Evolutionary conservation across 2,888 invertebrate genomes (phyloP).

Genomic region (Brenthis ino): DNA sequence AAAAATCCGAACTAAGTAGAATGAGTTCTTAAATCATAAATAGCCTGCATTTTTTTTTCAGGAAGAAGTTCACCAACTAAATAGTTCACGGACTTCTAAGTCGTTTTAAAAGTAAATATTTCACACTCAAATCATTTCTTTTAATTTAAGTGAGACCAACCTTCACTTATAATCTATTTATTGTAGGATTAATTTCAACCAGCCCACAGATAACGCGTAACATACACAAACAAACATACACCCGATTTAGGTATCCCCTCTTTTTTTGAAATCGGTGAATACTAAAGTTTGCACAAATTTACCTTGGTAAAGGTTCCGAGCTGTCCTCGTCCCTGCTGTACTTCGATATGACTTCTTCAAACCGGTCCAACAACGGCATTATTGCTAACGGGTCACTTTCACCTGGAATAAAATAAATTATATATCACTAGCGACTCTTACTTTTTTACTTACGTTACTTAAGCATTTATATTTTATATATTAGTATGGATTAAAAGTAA

Average conservation of each 20-base stretch:
- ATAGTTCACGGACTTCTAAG: too few species aligned
- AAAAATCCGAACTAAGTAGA: too few species aligned
- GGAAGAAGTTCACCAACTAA: too few species aligned
- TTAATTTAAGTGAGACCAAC: too few species aligned
- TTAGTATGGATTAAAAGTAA: too few species aligned
- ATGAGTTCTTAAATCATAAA: too few species aligned
- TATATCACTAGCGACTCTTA: background rate
- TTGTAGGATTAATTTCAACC: background rate
- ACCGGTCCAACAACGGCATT: slow-evolving; percentile 94
- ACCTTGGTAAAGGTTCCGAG: slow-evolving; percentile 70
- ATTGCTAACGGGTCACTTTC: slow-evolving; percentile 88
- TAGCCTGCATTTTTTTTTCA: too few species aligned
- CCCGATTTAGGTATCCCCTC: background rate
- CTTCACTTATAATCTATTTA: too few species aligned
- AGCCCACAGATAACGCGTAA: background rate
- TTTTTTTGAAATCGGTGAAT: background rate
- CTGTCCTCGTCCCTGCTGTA: slow-evolving; percentile 82
- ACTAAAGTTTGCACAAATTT: background rate
- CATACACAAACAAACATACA: background rate
- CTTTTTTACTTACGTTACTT: too few species aligned
- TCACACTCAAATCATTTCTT: too few species aligned
- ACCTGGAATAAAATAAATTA: slow-evolving; percentile 48
- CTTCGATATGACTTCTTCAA: slow-evolving; percentile 94
- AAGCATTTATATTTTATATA: too few species aligned
- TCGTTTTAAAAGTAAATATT: too few species aligned